These are phyloP conservation scores for Muntiacus muntjak DNA, from an alignment of 2,113 vertebrate genomes.

Conservation along the genomic window DNA sequence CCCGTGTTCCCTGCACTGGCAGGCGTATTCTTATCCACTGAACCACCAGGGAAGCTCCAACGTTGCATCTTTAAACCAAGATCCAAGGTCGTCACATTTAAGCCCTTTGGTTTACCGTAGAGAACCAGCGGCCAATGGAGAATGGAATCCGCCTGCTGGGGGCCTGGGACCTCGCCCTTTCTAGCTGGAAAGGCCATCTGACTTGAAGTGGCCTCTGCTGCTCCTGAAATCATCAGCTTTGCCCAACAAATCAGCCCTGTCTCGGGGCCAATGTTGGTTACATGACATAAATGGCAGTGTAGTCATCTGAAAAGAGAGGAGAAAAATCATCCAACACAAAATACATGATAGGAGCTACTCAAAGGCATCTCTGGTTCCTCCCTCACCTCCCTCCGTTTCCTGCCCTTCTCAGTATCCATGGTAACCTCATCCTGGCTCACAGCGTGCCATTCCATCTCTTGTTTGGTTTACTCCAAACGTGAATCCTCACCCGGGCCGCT, in stretches of 20 bases:
- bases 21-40: not conserved
- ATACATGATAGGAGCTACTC: not conserved
- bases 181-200: rapidly evolving
- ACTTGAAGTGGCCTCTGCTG: no score
- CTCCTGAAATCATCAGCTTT: not conserved
- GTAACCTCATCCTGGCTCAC: not conserved
- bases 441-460: not conserved
- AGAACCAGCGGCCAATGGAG: not conserved
- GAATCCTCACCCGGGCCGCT: rapidly evolving
- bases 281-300: not conserved
- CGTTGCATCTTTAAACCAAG: not conserved
- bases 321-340: not conserved
- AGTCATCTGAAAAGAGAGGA: no score
- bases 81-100: rapidly evolving
- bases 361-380: not conserved
- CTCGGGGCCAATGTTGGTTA: not conserved
- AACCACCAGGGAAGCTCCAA: not conserved
- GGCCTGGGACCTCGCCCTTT: rapidly evolving
- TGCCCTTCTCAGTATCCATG: not conserved
- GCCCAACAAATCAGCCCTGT: not conserved
- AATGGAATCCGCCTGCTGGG: rapidly evolving
- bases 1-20: not conserved
- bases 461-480: not conserved
- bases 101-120: not conserved
- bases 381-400: rapidly evolving